Conservation (phyloP, 2,888 invertebrate species). For the Epinotia nisella region DNA sequence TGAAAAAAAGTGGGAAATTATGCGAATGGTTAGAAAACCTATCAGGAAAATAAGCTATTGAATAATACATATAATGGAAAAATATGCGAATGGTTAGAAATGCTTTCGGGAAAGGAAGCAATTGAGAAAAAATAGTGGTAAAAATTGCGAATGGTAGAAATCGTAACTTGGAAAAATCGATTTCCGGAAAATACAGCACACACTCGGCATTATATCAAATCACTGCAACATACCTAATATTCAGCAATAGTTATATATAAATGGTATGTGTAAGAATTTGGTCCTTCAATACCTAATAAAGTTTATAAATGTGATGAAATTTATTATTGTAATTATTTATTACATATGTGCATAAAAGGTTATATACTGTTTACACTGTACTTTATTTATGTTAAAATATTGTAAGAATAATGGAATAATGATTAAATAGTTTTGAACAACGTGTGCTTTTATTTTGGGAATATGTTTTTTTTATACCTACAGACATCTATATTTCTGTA, state of each 20-base stretch:
- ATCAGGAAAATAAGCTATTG: no score
- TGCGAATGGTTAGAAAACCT: no score
- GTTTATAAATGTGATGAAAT: slow-evolving; percentile 39
- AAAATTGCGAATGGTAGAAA: no score
- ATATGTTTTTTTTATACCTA: background rate
- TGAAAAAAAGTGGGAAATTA: no score
- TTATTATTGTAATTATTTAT: slow-evolving; percentile 43
- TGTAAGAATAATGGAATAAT: slow-evolving; percentile 42
- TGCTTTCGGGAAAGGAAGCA: no score
- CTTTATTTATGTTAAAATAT: slow-evolving; percentile 43
- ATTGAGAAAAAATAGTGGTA: no score
- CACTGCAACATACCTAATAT: background rate
- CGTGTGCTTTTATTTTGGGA: slow-evolving; percentile 6
- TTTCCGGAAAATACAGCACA: no score
- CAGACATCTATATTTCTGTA: background rate
- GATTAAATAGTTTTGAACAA: slow-evolving; percentile 52
- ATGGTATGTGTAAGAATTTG: slow-evolving; percentile 15
- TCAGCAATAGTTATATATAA: background rate
- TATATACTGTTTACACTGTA: slow-evolving; percentile 45
- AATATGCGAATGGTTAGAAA: no score
- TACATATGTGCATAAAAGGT: slow-evolving; percentile 42
- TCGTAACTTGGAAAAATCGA: no score
- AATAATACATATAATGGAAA: no score
- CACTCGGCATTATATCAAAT: no score
- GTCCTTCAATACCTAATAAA: slow-evolving; percentile 30